These are phyloP conservation scores for Motacilla alba DNA, from an alignment of 2,113 vertebrate genomes.

Conservation along the genomic window DNA sequence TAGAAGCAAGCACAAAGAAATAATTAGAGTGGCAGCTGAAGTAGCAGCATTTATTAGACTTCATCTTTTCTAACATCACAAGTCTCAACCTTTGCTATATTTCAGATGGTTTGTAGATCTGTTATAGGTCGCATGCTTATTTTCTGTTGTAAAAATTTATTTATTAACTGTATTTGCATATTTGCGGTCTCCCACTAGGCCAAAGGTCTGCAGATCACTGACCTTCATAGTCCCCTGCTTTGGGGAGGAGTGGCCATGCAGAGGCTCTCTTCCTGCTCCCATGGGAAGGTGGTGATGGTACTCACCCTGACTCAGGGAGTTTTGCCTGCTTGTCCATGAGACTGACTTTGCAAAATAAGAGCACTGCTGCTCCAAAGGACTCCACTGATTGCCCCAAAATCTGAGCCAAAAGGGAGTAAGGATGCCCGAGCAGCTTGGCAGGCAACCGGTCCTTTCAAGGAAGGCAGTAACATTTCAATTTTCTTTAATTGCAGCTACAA, in stretches of 20 bases:
- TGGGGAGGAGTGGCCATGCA: neutral
- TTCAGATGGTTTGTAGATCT: neutral
- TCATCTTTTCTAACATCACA: neutral
- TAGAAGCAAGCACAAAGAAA: neutral
- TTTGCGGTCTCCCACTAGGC: neutral
- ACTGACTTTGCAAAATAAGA: neutral
- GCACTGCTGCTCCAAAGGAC: neutral
- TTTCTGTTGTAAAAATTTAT: neutral
- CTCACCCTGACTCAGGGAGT: neutral
- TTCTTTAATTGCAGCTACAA: constrained; percentile 80
- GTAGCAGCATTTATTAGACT: neutral
- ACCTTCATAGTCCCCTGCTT: neutral
- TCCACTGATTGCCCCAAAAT: neutral
- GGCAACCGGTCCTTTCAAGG: neutral
- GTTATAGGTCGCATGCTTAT: neutral
- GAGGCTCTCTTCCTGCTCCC: neutral
- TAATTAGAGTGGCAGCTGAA: neutral
- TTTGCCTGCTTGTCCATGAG: neutral
- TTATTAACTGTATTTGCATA: neutral
- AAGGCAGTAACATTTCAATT: neutral
- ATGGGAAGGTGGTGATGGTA: neutral
- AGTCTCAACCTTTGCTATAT: neutral
- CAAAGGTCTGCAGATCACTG: neutral
- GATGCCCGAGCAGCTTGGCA: neutral
- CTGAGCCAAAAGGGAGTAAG: rapidly evolving